Conservation (phyloP, 2,797 vertebrate genomes). For the Carduelis carduelis region DNA sequence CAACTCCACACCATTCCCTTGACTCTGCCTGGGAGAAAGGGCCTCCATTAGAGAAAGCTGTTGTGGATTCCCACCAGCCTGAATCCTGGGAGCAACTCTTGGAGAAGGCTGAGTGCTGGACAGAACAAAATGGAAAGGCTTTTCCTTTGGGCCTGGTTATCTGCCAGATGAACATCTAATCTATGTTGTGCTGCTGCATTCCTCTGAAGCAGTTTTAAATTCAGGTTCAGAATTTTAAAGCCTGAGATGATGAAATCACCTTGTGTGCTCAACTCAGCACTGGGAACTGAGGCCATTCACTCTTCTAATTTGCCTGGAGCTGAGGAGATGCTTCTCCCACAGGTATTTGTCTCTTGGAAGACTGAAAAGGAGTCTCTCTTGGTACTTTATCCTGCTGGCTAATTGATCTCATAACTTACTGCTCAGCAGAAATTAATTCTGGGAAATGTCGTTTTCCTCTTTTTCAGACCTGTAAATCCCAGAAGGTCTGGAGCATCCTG, state of each 20-base stretch:
- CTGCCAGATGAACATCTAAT: not conserved
- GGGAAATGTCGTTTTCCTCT: not conserved
- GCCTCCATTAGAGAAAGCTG: not conserved
- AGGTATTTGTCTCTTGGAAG: not conserved
- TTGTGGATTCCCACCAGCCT: not conserved
- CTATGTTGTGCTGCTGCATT: not conserved
- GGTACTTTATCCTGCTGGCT: not conserved
- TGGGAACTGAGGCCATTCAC: not conserved
- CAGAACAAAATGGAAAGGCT: not conserved
- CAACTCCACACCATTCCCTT: not conserved
- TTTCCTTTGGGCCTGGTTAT: not conserved
- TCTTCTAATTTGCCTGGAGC: not conserved
- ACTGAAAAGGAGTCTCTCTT: not conserved
- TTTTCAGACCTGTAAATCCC: not conserved
- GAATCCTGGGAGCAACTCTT: not conserved
- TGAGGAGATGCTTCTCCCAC: not conserved
- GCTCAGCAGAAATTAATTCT: not conserved
- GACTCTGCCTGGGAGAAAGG: not conserved
- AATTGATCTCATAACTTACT: not conserved
- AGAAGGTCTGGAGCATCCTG: not conserved
- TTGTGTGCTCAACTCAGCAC: not conserved
- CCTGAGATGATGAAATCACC: not conserved
- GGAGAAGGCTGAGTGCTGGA: not conserved
- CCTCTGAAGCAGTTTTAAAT: not conserved
- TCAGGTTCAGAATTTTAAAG: not conserved